phyloP scores from a whole-genome alignment of 2,113 vertebrate species.

The Notiomystis cincta region DNA sequence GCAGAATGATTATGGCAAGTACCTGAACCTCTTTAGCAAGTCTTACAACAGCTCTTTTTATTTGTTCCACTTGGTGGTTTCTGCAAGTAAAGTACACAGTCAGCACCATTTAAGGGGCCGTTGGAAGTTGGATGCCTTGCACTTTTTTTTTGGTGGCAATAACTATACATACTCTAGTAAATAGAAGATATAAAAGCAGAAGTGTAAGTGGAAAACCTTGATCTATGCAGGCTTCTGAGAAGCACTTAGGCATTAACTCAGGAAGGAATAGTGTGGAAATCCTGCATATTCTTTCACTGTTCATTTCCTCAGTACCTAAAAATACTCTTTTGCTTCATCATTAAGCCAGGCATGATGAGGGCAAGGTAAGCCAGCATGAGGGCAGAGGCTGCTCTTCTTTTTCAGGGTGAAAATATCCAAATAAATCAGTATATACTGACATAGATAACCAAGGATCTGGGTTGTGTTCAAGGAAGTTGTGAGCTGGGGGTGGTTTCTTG shows the following conservation, averaged over 20 bases:
- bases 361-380: not conserved
- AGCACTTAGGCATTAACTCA: not conserved
- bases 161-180: constrained; percentile 8
- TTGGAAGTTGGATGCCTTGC: not conserved
- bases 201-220: not conserved
- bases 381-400: not conserved
- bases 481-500: not conserved
- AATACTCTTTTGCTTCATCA: not conserved
- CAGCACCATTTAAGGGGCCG: constrained; percentile 17
- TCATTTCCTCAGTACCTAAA: constrained; percentile 16
- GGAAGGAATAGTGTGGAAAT: constrained; percentile 20
- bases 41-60: constrained; percentile 39
- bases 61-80: constrained; percentile 46
- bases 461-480: not conserved
- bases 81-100: constrained; percentile 42
- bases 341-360: not conserved
- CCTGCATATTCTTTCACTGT: constrained; percentile 6
- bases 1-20: constrained; percentile 18
- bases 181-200: not conserved
- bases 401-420: not conserved
- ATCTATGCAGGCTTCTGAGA: not conserved
- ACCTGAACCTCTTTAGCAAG: constrained; percentile 39
- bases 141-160: not conserved
- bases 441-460: not conserved
- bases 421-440: not conserved